Base-by-base conservation (phyloP, 2,797 vertebrate species). In the Gastrophryne carolinensis region DNA sequence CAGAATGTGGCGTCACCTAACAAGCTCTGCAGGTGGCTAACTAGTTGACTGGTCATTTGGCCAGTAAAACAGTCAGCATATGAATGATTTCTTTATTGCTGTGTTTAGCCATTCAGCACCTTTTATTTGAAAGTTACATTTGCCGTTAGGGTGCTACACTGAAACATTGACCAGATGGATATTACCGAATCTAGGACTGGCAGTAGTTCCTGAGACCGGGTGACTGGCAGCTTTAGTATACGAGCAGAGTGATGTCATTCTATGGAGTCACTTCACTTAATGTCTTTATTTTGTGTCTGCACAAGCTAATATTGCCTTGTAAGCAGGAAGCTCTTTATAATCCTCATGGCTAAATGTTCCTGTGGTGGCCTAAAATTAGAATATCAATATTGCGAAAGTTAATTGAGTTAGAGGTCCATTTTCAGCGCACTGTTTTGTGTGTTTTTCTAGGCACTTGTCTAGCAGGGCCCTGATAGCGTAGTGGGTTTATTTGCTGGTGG, bases 401-500 rank as follows among this genome's bases (percentile, higher is more conserved):
- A 64, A 47, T 60, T 66, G 30, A 53, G 50, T 75, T 56, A 62
- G 41, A 30, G 41, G 29, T 68, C 78, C 9, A 64, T 39, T 76
- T 61, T 29, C 74, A 13, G 79, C 75, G 72, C 57, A 44, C 56
- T 61, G 27, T 80, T 76, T 78, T 39, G 47, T 13, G 1, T 2
- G 8, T 52, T 68, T 32, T 69, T 69, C 56, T 67, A 56, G 21
- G 49, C 39, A 19, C 50, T 23, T 21, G 34, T 68, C 32, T 68
- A 54, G 61, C 49, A 79, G 73, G 70, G 41, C 79, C 50, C 0
- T 1, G 73, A 73, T 82, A 70, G 82, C 77, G 32, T 49, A 79
- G 32, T 19, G 9, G 79, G 82, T 82, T 79, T 58, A 17, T 83
- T 81, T 83, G 54, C 79, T 79, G 70, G 73, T 83, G 72, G 57